Conservation (phyloP, 35 echinoderm and acorn worm genomes). For the Heliocidaris tuberculata region DNA sequence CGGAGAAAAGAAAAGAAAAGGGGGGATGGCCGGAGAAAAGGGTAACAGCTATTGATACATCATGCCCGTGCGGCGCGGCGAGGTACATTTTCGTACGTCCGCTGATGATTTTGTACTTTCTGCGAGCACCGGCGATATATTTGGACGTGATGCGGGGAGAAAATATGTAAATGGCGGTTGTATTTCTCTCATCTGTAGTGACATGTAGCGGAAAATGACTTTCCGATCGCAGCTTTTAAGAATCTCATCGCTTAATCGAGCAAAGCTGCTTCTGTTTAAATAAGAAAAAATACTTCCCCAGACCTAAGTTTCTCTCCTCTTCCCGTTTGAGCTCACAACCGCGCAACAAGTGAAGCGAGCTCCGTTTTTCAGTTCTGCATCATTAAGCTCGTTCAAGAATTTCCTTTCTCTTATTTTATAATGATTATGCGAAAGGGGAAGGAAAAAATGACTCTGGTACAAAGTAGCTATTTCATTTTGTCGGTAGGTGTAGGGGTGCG, state of each 20-base stretch:
- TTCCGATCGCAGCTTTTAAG: constrained; percentile 45
- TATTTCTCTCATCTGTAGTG: not conserved
- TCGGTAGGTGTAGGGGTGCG: not conserved
- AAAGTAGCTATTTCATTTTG: not conserved
- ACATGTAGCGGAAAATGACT: constrained; percentile 46
- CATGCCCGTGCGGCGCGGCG: not conserved
- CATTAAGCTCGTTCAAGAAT: constrained; percentile 8
- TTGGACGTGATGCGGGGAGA: constrained; percentile 22
- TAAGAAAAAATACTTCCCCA: constrained; percentile 22
- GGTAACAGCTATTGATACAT: not conserved
- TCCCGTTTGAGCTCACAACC: not conserved
- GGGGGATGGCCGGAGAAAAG: not conserved
- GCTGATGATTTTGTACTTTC: not conserved
- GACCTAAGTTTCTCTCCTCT: not conserved
- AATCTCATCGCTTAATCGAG: constrained; percentile 40
- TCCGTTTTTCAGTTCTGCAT: not conserved
- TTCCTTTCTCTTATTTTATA: not conserved
- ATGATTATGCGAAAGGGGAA: not conserved
- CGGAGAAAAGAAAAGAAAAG: not conserved
- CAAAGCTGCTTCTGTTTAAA: constrained; percentile 34
- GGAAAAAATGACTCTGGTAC: not conserved
- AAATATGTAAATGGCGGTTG: constrained; percentile 44
- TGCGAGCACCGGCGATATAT: not conserved
- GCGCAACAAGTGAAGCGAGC: constrained; percentile 30
- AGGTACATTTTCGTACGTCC: not conserved